phyloP scores from a whole-genome alignment of 2,113 vertebrate genomes.

The Strigops habroptila region DNA sequence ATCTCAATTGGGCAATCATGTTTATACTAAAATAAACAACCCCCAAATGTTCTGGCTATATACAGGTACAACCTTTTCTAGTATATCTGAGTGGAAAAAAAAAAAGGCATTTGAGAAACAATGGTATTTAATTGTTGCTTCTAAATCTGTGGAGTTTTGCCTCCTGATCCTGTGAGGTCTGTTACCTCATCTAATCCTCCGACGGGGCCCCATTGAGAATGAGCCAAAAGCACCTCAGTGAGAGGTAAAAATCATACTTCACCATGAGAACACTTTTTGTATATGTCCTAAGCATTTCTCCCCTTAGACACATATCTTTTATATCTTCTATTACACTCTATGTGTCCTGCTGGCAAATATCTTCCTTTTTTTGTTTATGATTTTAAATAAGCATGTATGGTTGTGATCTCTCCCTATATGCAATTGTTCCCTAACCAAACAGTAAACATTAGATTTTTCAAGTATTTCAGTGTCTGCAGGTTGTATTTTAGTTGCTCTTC shows the following conservation, averaged over 20 bases:
- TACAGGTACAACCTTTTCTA: background rate
- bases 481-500: background rate
- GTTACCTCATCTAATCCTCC: background rate
- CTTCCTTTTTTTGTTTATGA: background rate
- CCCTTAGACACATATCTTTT: background rate
- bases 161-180: background rate
- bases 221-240: background rate
- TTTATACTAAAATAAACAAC: constrained; percentile 45
- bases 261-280: background rate
- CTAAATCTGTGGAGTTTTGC: background rate
- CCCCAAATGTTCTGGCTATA: background rate
- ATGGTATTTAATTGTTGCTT: background rate
- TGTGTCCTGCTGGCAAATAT: background rate
- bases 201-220: background rate
- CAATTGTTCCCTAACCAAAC: background rate
- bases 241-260: background rate
- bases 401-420: background rate
- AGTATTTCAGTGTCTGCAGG: background rate
- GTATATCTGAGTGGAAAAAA: background rate
- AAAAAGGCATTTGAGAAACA: background rate
- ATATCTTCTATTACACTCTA: background rate
- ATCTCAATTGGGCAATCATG: background rate
- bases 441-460: background rate
- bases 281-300: background rate
- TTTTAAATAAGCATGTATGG: background rate